Evolutionary conservation across 2,888 invertebrate species (phyloP).

Genomic region (Spilosoma lubricipeda): DNA sequence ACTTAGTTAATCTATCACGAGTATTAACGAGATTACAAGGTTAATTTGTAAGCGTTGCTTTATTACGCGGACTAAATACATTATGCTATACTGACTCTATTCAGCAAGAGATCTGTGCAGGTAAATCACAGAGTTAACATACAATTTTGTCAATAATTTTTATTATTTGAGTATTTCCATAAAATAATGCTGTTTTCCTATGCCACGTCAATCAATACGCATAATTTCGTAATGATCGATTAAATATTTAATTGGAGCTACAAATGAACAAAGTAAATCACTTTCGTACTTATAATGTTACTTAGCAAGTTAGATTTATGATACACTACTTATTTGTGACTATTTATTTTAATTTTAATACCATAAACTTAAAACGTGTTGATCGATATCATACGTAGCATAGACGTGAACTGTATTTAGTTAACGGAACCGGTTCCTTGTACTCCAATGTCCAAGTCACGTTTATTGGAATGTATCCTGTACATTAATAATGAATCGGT

Average conservation of each 20-base stretch:
- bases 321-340: not conserved
- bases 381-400: conserved; percentile 5
- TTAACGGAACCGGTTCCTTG: conserved; percentile 42
- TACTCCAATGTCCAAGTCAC: conserved; percentile 54
- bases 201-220: not conserved
- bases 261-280: not conserved
- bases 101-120: conserved; percentile 27
- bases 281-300: not conserved
- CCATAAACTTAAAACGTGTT: not conserved
- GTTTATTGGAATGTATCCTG: conserved; percentile 62
- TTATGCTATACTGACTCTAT: conserved; percentile 36
- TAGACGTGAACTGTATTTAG: conserved; percentile 21
- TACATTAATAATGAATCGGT: conserved; percentile 47
- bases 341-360: not conserved
- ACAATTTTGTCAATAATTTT: no score
- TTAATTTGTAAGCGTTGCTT: conserved; percentile 36
- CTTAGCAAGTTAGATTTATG: not conserved
- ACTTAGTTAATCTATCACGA: conserved; percentile 30
- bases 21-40: conserved; percentile 44
- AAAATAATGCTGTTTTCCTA: no score
- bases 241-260: not conserved
- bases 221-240: not conserved
- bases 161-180: no score
- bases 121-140: conserved; percentile 21
- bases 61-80: conserved; percentile 48